Evolutionary conservation across 2,888 invertebrate species (phyloP).

Genomic region (Gisinianus flammeolus): DNA sequence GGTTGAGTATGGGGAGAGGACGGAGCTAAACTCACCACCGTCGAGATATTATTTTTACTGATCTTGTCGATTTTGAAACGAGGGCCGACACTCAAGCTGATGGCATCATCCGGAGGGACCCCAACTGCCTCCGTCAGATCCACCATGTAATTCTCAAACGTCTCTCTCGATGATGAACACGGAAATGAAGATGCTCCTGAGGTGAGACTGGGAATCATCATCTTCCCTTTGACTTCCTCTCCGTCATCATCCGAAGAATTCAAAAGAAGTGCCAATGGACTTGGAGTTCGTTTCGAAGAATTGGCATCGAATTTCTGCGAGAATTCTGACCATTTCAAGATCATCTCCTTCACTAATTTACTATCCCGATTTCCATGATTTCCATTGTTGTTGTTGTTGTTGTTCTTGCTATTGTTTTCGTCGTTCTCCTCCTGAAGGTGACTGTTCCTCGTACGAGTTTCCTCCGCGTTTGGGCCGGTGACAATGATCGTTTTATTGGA

Average conservation of each 20-base stretch:
- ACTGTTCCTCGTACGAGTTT: neutral
- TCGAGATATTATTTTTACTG: neutral
- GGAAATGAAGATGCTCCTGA: neutral
- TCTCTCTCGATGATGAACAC: neutral
- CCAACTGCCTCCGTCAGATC: neutral
- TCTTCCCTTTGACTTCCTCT: neutral
- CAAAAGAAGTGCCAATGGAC: neutral
- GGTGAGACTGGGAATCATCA: too few relatives aligned
- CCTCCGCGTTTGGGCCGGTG: neutral
- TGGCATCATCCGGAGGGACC: neutral
- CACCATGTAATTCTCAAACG: neutral
- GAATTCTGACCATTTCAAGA: conserved; percentile 8
- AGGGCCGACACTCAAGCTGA: neutral
- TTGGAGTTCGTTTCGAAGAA: neutral
- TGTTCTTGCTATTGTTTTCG: neutral
- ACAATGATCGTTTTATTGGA: neutral
- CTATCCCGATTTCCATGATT: neutral
- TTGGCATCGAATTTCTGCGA: neutral
- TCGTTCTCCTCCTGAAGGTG: neutral
- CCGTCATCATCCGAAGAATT: neutral
- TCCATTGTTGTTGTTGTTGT: neutral
- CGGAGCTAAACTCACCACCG: too few relatives aligned
- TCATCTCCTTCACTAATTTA: neutral
- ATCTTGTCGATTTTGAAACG: conserved; percentile 1
- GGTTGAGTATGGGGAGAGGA: too few relatives aligned